Evolutionary conservation across 2,888 invertebrate species (phyloP).

Genomic region (Tiliacea aurago): DNA sequence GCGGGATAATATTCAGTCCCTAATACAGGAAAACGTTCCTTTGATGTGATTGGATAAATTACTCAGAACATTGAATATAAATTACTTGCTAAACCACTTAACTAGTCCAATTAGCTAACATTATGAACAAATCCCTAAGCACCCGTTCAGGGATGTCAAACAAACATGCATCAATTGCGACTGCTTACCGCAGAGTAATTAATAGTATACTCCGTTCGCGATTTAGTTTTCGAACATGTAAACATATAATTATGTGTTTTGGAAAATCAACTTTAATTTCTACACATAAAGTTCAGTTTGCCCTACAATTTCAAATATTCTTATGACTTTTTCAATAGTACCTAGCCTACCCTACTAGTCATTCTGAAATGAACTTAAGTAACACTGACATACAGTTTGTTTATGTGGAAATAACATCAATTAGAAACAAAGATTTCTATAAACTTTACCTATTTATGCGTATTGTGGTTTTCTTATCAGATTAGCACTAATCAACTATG

Average conservation of each 20-base stretch:
- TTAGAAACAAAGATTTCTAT: too few relatives aligned
- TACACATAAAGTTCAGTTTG: neutral
- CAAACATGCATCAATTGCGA: neutral
- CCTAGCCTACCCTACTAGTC: too few relatives aligned
- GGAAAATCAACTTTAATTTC: neutral
- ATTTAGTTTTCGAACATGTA: neutral
- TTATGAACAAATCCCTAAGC: slow-evolving; percentile 13
- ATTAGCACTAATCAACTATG: too few relatives aligned
- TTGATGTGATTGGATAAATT: too few relatives aligned
- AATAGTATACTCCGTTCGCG: neutral
- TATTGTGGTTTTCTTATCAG: too few relatives aligned
- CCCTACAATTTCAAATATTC: neutral
- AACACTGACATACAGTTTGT: too few relatives aligned
- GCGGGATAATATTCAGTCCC: neutral
- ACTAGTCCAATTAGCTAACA: slow-evolving; percentile 12
- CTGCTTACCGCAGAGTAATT: slow-evolving; percentile 12
- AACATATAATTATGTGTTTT: neutral
- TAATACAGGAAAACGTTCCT: neutral
- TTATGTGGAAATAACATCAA: too few relatives aligned
- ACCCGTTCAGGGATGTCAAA: slow-evolving; percentile 3
- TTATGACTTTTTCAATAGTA: neutral
- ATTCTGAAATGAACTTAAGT: neutral
- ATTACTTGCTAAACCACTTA: slow-evolving; percentile 17
- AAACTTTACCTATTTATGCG: too few relatives aligned
- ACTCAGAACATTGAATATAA: neutral